Base-by-base conservation (phyloP, 2,888 invertebrate genomes). In the Caenorhabditis wallacei region DNA sequence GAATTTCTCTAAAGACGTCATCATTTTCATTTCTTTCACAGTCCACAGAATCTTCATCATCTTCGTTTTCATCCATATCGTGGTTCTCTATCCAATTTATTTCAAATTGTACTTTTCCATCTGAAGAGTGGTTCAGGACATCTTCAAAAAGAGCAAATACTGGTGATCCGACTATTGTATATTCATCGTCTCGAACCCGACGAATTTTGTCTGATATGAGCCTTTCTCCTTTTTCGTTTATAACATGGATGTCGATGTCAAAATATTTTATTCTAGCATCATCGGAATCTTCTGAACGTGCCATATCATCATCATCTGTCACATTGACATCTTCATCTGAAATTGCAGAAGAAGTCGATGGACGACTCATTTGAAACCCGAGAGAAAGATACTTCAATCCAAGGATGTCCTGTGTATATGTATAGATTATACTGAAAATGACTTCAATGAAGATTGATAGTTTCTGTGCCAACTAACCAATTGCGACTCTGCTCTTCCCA, bases 341-440 rank as follows among this genome's bases (percentile, higher is more conserved):
- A 7, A 53, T 1, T 5, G 24, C 40, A 0, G 70, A 10, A 8
- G 74, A 74, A 0, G 64, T 56, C 3, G 72, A 72, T 35, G 63
- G 51, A 1, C 59, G 66, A 22, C 51, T 37, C 61, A 76, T 69
- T 43, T 76, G 76, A 26, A 76, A 69, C 40, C 76, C 76, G 4
- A 76, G 20, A 0, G 76, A 76, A 0, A 76, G n/a, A 43, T 76
- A 76, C 10, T 76, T 57, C 16, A 35, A 13, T 0, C 69, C 76
- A 11, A n/a, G 24, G n/a, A 57, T 51, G 1, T 54, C 40, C 18
- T 76, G 68, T 0, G 53, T 54, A 43, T 76, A 76, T 20, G 53
- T 51, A 68, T 61, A 76, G 24, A 68, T 37, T 1, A 76, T 30
- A 20, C 54, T 63, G 53, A 46, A 70, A 70, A 56, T 5, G 30